Conservation (phyloP, 2,797 vertebrate genomes). For the Fistularia tabacaria region DNA sequence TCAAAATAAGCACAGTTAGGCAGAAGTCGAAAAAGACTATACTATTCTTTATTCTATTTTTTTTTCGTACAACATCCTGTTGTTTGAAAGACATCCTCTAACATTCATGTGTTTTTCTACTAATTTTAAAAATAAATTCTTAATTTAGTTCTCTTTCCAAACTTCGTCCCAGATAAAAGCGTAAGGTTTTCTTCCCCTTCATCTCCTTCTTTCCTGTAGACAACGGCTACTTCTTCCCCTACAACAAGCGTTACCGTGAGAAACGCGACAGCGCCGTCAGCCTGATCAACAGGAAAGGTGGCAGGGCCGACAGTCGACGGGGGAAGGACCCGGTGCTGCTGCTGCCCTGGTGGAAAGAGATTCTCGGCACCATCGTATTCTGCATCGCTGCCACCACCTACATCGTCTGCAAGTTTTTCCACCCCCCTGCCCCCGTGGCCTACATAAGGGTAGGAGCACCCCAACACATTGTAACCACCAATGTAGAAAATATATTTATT, state of each 20-base stretch:
- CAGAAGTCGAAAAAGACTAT: no score
- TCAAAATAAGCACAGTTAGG: no score
- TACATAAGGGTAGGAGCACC: slow-evolving; percentile 72
- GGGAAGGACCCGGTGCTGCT: slow-evolving; percentile 93
- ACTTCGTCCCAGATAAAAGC: no score
- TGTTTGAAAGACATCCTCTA: no score
- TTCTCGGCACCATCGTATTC: slow-evolving; percentile 89
- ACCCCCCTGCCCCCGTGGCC: slow-evolving; percentile 78
- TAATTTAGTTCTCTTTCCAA: no score
- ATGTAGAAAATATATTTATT: no score
- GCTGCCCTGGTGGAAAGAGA: slow-evolving; percentile 98
- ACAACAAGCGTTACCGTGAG: slow-evolving; percentile 83
- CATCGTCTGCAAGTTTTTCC: slow-evolving; percentile 93
- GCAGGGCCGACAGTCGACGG: slow-evolving; percentile 68
- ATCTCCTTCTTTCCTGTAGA: slow-evolving; percentile 65
- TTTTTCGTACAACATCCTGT: no score
- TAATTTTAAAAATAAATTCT: no score
- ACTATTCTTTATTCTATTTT: no score
- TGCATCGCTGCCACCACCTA: slow-evolving; percentile 93
- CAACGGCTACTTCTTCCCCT: slow-evolving; percentile 94
- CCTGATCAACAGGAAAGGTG: slow-evolving; percentile 71
- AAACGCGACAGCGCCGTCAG: slow-evolving; percentile 85
- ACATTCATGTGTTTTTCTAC: no score
- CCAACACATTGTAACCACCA: background rate
- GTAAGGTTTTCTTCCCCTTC: background rate